Base-by-base conservation (phyloP, 2,888 invertebrate species). In the Dexiosoma caninum region DNA sequence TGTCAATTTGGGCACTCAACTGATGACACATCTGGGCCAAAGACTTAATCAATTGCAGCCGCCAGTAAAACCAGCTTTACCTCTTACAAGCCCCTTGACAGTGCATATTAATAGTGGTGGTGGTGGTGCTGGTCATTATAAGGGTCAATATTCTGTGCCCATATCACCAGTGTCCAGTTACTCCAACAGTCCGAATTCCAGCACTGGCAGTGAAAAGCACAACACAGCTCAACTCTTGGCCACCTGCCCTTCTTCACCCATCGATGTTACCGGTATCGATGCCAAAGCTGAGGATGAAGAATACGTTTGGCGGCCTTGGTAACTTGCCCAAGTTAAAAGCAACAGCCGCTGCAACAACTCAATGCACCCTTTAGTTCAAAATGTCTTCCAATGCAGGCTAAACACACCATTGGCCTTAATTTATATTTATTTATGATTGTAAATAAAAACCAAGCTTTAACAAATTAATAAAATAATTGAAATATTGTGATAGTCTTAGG, bases 21-120 rank as follows among this genome's bases (percentile, higher is more conserved):
- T 97, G 86, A 96, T 97, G 96, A 95, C 96, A 69, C 97, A 97
- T 90, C 92, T 97, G 83, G 96, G 96, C 4, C 95, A 96, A 90
- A 93, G 95, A 59, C 92, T 97, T 83, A 96, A 96, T 83, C 90
- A 89, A 78, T 44, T 89, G 49, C 89, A 89, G 81, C 90, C 89
- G 0, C 85, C 88, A 0, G 84, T 84, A 0, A 89, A 89, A 72
- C 85, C 87, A 27, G 78, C 84, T 9, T 77, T 88, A 2, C 87
- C 89, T 5, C 81, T 89, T 2, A 89, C 85, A 7, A 84, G 88
- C 0, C 89, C 89, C 0, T 83, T 89, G 16, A 85, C 88, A 37
- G 88, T 89, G 2, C 88, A 88, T 60, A 87, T 89, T n/a, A n/a
- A n/a, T n/a, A n/a, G n/a, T n/a, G n/a, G n/a, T n/a, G n/a, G n/a